phyloP scores from a whole-genome alignment of 2,113 vertebrate genomes.

The Coturnix japonica region DNA sequence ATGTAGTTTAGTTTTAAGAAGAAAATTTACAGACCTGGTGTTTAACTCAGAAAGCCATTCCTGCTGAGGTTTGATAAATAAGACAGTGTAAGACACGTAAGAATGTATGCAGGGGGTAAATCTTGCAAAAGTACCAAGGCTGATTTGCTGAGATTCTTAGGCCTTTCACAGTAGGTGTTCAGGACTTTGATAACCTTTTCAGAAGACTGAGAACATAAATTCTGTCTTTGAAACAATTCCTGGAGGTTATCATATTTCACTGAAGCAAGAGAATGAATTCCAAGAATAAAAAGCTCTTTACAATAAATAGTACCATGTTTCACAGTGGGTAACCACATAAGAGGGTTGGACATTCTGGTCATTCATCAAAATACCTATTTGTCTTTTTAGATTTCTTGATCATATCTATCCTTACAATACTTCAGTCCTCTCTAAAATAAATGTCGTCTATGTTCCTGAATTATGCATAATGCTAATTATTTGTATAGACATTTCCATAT shows the following conservation, averaged over 20 bases:
- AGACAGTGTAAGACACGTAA: background rate
- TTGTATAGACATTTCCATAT: background rate
- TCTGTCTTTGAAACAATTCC: background rate
- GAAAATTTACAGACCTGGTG: background rate
- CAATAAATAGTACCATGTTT: background rate
- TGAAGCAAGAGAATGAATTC: background rate
- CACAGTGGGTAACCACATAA: background rate
- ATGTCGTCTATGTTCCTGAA: background rate
- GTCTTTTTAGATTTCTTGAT: background rate
- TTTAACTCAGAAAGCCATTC: background rate
- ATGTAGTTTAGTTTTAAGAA: background rate
- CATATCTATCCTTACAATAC: background rate
- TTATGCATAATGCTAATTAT: constrained; percentile 25
- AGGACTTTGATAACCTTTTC: background rate
- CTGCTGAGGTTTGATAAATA: background rate
- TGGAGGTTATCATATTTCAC: background rate
- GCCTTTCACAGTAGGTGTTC: background rate
- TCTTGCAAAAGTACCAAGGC: background rate
- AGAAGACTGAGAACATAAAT: background rate
- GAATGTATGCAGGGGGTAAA: background rate
- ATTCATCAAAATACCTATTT: constrained; percentile 4
- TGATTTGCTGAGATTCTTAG: background rate
- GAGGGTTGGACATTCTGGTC: background rate
- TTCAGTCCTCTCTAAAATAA: background rate
- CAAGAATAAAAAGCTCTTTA: background rate